These are phyloP conservation scores for Gymnocephalus cernua DNA, from an alignment of 2,113 vertebrate species.

Conservation along the genomic window DNA sequence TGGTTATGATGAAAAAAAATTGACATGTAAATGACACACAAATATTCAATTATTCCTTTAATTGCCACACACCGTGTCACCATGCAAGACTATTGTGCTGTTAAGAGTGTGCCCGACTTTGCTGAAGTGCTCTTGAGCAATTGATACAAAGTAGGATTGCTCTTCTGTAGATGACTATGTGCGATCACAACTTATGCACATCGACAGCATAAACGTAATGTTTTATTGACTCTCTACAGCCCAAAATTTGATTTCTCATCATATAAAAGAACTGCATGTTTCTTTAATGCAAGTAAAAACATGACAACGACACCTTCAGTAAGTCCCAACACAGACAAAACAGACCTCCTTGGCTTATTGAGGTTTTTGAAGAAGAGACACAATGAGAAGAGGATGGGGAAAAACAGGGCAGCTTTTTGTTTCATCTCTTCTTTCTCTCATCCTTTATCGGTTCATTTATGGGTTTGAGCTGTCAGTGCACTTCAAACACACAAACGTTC, in stretches of 20 bases:
- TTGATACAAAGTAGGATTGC: too few species aligned
- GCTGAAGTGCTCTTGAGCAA: background rate
- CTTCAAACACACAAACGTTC: background rate
- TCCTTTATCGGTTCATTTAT: conserved; percentile 4
- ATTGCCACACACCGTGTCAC: background rate
- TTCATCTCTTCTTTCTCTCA: conserved; percentile 4
- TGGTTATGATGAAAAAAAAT: too few species aligned
- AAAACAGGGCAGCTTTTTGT: background rate
- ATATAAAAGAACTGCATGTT: background rate
- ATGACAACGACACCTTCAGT: background rate
- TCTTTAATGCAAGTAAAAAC: background rate
- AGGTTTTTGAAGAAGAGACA: background rate
- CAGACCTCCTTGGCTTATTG: background rate
- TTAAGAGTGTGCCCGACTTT: too few species aligned
- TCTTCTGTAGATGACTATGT: background rate
- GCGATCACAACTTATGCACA: background rate
- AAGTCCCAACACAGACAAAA: background rate
- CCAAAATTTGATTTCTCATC: background rate
- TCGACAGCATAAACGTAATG: background rate
- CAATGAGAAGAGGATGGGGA: background rate
- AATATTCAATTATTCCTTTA: background rate
- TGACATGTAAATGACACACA: too few species aligned
- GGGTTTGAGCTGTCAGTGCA: background rate
- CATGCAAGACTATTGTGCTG: background rate
- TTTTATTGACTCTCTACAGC: too few species aligned